Evolutionary conservation across 2,888 invertebrate genomes (phyloP).

Genomic region (Aporophyla nigra): DNA sequence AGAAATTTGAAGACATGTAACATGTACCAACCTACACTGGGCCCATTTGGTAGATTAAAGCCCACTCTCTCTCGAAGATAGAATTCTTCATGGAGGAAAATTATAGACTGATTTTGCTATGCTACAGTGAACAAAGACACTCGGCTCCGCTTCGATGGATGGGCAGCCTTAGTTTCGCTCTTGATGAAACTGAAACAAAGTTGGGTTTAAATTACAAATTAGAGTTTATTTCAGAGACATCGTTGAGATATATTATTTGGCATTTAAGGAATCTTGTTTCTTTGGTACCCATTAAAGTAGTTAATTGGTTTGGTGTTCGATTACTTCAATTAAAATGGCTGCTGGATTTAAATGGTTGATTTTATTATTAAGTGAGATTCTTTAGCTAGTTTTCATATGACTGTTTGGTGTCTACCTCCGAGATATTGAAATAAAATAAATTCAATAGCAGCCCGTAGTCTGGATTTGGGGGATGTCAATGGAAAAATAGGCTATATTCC

Average conservation of each 20-base stretch:
- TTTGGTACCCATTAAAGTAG: constrained; percentile 16
- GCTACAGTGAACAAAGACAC: neutral
- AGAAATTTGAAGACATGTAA: too few species aligned
- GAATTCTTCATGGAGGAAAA: too few species aligned
- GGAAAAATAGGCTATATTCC: too few species aligned
- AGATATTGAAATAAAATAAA: neutral
- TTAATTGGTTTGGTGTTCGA: constrained; percentile 45
- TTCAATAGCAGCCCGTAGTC: neutral
- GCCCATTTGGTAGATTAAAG: too few species aligned
- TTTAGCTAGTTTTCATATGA: neutral
- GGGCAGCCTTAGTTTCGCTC: neutral
- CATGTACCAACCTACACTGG: too few species aligned
- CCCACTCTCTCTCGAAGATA: too few species aligned
- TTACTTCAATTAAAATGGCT: constrained; percentile 29
- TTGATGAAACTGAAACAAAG: constrained; percentile 49
- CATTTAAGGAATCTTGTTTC: constrained; percentile 27
- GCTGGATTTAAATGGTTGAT: constrained; percentile 7
- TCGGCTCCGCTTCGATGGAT: neutral
- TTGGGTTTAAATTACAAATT: constrained; percentile 61
- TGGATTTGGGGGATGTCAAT: neutral
- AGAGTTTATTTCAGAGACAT: constrained; percentile 49
- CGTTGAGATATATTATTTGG: constrained; percentile 30
- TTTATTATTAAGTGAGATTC: neutral
- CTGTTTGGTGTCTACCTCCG: too few species aligned
- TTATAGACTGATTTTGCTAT: too few species aligned